Evolutionary conservation across 1,140 invertebrate species (phyloP).

Genomic region (Chrysopa pallens): DNA sequence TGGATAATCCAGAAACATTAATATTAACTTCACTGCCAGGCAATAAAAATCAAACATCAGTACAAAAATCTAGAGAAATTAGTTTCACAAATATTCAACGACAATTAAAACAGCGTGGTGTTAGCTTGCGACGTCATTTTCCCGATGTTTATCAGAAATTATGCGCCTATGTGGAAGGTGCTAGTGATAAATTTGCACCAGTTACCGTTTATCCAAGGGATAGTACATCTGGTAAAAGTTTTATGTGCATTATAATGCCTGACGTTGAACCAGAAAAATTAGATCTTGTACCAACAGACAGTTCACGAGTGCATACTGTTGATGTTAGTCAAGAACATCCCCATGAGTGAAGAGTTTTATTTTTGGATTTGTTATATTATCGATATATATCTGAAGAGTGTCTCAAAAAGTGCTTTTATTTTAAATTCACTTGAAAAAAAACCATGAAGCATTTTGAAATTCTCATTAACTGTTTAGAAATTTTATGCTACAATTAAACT

Average conservation of each 20-base stretch:
- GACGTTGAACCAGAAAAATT: conserved; percentile 49
- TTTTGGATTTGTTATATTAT: too few species aligned
- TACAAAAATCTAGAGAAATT: conserved; percentile 49
- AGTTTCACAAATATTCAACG: conserved; percentile 63
- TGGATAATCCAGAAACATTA: conserved; percentile 26
- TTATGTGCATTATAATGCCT: conserved; percentile 86
- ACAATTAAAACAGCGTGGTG: conserved; percentile 58
- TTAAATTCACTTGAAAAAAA: too few species aligned
- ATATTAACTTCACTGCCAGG: conserved; percentile 45
- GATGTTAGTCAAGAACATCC: conserved; percentile 35
- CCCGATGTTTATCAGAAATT: conserved; percentile 70
- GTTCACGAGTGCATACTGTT: conserved; percentile 41
- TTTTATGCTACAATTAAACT: too few species aligned
- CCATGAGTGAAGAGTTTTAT: not conserved
- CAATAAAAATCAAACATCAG: conserved; percentile 32
- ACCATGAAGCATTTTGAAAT: too few species aligned
- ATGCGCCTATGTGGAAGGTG: conserved; percentile 62
- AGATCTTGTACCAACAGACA: conserved; percentile 39
- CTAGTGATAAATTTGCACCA: conserved; percentile 65
- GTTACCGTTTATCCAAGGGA: conserved; percentile 77
- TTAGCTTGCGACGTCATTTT: conserved; percentile 60
- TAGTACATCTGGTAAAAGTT: conserved; percentile 56
- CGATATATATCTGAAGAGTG: too few species aligned
- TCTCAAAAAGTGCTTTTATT: too few species aligned
- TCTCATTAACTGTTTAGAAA: too few species aligned